Conservation (phyloP, 2,797 vertebrate species). For the Linurgus olivaceus region DNA sequence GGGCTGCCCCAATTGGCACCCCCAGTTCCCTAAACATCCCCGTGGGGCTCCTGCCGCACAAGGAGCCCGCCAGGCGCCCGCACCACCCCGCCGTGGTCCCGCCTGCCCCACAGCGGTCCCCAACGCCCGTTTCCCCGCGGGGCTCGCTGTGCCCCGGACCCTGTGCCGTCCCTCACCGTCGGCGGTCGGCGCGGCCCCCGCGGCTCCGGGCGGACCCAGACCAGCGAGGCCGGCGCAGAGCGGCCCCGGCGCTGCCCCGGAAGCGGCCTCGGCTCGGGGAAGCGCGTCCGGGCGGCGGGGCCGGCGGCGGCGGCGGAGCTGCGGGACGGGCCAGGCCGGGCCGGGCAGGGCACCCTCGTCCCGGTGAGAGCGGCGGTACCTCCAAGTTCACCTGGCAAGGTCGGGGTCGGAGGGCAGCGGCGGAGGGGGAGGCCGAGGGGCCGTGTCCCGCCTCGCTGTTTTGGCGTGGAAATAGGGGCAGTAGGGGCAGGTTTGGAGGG, state of each 20-base stretch:
- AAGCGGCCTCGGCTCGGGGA: background rate
- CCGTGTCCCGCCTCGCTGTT: too few relatives aligned
- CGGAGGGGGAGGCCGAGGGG: background rate
- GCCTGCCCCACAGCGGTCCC: background rate
- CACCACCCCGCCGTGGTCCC: accelerated
- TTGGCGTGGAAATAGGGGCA: background rate
- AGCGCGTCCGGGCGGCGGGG: background rate
- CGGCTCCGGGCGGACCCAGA: background rate
- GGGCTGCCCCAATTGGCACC: background rate
- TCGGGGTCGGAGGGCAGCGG: background rate
- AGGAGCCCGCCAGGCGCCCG: background rate
- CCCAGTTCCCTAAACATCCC: background rate
- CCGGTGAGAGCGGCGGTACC: background rate
- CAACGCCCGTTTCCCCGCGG: background rate
- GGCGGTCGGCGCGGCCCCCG: background rate
- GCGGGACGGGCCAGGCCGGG: background rate
- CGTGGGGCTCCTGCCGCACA: background rate
- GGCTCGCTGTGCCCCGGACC: background rate
- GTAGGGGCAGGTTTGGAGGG: background rate
- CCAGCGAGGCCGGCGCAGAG: background rate
- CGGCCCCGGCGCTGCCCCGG: background rate
- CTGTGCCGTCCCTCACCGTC: background rate
- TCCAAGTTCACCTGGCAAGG: background rate
- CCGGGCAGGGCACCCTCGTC: background rate
- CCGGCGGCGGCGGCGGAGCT: background rate